A percentile compares a stretch with the other conserved stretches of the same genome.
Evolutionary conservation across 2,888 invertebrate species (phyloP).

Genomic region (Andricus curvator): DNA sequence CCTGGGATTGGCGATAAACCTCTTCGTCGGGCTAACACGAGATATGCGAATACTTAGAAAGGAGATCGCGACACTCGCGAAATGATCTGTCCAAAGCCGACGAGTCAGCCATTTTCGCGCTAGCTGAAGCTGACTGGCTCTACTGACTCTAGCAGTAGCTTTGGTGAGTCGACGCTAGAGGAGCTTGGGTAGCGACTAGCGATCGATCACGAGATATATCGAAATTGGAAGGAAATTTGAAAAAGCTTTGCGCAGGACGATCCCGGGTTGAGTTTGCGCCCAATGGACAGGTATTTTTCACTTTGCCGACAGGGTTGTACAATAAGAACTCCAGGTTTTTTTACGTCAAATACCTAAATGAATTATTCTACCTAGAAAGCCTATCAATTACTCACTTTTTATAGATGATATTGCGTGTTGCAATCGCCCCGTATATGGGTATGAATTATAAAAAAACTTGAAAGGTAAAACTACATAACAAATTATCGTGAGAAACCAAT

Average conservation of each 20-base stretch:
- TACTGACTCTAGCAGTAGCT: not conserved
- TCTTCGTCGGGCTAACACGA: constrained; percentile 23
- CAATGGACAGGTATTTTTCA: not conserved
- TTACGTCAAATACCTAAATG: no score
- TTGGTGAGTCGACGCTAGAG: not conserved
- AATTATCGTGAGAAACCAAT: no score
- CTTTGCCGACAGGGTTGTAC: not conserved
- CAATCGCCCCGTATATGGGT: no score
- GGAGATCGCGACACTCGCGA: constrained; percentile 51
- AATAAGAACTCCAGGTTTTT: not conserved
- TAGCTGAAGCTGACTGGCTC: not conserved
- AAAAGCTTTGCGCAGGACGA: constrained; percentile 3
- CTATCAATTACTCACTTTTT: no score
- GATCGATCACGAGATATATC: constrained; percentile 7
- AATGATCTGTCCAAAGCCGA: constrained; percentile 62
- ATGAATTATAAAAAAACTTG: no score
- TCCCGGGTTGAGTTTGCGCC: constrained; percentile 1
- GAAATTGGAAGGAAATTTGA: not conserved
- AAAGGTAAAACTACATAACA: no score
- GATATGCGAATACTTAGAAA: constrained; percentile 38
- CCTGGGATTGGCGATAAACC: not conserved
- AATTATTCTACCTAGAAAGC: no score
- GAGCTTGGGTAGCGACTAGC: not conserved
- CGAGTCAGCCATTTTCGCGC: constrained; percentile 66
- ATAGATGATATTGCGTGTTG: no score